These are phyloP conservation scores for Pseudomyrmex dendroicus DNA, from an alignment of 1,140 invertebrate species.

Conservation along the genomic window DNA sequence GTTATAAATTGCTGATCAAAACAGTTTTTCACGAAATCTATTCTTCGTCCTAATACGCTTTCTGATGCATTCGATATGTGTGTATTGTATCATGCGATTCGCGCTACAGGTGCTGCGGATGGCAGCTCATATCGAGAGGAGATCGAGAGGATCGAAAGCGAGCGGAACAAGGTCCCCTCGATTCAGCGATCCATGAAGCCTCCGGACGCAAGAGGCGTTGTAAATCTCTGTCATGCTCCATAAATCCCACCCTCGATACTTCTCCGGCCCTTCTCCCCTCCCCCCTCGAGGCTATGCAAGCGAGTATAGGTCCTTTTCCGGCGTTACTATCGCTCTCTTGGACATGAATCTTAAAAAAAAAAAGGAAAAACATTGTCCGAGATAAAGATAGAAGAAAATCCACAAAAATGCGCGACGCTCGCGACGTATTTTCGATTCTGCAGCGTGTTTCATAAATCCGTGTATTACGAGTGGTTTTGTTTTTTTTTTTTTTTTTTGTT, in stretches of 20 bases:
- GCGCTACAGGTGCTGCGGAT: constrained; percentile 66
- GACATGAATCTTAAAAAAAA: constrained; percentile 21
- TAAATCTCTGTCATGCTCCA: constrained; percentile 74
- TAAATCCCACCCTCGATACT: constrained; percentile 72
- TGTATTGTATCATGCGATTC: constrained; percentile 51
- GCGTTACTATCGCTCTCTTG: constrained; percentile 48
- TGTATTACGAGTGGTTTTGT: constrained; percentile 17
- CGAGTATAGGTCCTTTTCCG: constrained; percentile 56
- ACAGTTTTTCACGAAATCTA: background rate
- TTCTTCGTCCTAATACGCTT: background rate
- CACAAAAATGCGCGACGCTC: background rate
- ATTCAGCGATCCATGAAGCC: constrained; percentile 73
- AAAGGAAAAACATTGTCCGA: constrained; percentile 15
- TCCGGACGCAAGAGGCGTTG: constrained; percentile 68
- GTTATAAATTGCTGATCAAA: too few relatives aligned
- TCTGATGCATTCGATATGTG: constrained; percentile 34
- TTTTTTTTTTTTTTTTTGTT: background rate
- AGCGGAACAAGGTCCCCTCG: constrained; percentile 66
- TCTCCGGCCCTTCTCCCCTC: background rate
- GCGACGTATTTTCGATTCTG: constrained; percentile 50
- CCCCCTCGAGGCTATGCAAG: constrained; percentile 56
- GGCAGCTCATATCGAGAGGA: constrained; percentile 49
- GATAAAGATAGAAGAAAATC: constrained; percentile 58
- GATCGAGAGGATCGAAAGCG: constrained; percentile 68
- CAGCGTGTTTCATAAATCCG: constrained; percentile 60